Evolutionary conservation across 2,113 vertebrate genomes (phyloP), one percentile per base, ranked within the genome.

Genomic region (Tenebrosternarchus preto): DNA sequence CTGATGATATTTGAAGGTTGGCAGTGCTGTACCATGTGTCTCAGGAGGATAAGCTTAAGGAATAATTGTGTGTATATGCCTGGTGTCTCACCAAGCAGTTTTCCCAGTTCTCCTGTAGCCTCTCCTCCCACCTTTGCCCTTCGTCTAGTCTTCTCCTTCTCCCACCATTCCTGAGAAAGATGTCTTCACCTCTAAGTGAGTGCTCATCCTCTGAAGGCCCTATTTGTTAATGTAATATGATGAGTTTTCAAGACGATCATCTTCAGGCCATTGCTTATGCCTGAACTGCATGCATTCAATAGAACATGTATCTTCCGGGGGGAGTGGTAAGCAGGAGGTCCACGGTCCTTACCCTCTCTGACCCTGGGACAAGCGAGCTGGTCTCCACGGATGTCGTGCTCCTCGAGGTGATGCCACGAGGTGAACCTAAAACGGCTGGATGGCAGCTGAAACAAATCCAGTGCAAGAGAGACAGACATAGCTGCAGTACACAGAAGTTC

Each of bases 101-200:
- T 86, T 98, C 96, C 98, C 97, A 98, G 80, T 97, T 98, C 89
- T 98, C 96, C 63, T 96, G 95, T 36, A 95, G 90, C 81, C 94
- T 94, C 66, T 91, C 92, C 83, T 95, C 92, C 95, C 95, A 94
- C 83, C 88, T 92, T 81, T 92, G 93, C 74, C 90, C 88, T 73
- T 93, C 92, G 31, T 90, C 89, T 53, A 81, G 71, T 85, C 78
- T 89, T 83, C 86, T 92, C 84, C 87, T 92, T 86, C 81, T 90
- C 63, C 63, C 87, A 73, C 87, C 90, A 81, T 86, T 85, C 88
- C 87, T 88, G 85, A 91, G 79, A 12, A 92, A 82, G 46, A 88
- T 90, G 78, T 93, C 91, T 82, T 87, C 90, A 46, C 81, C 85
- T 78, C 90, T 93, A 80, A 90, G 87, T 83, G 90, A 84, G 9